Evolutionary conservation across 2,113 vertebrate genomes (phyloP).

Genomic region (Apaloderma vittatum): DNA sequence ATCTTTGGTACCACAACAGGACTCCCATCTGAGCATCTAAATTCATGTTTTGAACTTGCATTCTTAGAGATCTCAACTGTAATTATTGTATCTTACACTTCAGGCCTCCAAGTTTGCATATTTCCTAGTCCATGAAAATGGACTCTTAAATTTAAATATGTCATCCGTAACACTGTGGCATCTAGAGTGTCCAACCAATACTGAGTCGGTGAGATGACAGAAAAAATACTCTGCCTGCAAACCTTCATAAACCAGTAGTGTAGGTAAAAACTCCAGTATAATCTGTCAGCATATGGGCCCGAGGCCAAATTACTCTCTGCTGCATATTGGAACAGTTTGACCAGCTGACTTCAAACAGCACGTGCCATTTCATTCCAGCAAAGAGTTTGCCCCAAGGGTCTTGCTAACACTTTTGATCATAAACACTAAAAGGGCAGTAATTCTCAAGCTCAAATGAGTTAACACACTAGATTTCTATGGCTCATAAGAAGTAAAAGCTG

Average conservation of each 20-base stretch:
- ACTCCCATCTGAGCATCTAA: neutral
- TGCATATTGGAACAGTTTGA: neutral
- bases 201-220: neutral
- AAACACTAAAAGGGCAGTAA: neutral
- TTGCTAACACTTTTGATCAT: neutral
- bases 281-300: neutral
- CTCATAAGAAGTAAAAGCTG: neutral
- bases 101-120: neutral
- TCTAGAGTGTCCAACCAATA: neutral
- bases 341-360: neutral
- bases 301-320: neutral
- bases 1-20: neutral
- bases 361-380: neutral
- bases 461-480: neutral
- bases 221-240: neutral
- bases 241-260: neutral
- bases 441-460: constrained; percentile 10
- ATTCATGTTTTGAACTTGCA: neutral
- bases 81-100: neutral
- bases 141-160: neutral
- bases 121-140: neutral
- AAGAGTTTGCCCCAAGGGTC: neutral
- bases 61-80: neutral
- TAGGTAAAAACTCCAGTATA: neutral
- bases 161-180: rapidly evolving